Evolutionary conservation across 2,113 vertebrate genomes (phyloP).

Genomic region (Anoplopoma fimbria): DNA sequence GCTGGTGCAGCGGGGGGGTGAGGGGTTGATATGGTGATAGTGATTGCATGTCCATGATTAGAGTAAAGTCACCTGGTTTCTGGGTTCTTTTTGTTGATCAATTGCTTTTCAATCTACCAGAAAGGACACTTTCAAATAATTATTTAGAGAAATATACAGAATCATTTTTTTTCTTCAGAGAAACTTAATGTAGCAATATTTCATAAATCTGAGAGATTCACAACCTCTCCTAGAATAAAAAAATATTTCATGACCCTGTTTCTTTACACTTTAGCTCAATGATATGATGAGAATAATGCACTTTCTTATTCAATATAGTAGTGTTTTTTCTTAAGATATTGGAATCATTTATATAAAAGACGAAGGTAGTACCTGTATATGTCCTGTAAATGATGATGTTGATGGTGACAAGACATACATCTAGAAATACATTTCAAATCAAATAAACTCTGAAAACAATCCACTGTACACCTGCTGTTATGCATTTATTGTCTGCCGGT

Average conservation of each 20-base stretch:
- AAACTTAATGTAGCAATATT: neutral
- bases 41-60: constrained; percentile 23
- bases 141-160: neutral
- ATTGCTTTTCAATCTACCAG: neutral
- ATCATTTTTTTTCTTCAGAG: neutral
- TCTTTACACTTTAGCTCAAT: neutral
- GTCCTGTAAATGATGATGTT: neutral
- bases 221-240: neutral
- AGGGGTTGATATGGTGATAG: constrained; percentile 22
- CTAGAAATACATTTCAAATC: neutral
- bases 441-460: neutral
- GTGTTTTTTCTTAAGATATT: neutral
- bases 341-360: neutral
- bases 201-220: neutral
- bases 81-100: neutral
- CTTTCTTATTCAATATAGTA: neutral
- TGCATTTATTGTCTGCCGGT: neutral
- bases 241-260: neutral
- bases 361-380: neutral
- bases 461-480: constrained; percentile 39
- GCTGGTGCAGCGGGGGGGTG: neutral
- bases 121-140: neutral
- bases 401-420: neutral
- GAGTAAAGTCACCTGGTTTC: constrained; percentile 21
- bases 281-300: neutral